phyloP scores from a whole-genome alignment of 2,888 invertebrate species.

The Tipula vernalis region DNA sequence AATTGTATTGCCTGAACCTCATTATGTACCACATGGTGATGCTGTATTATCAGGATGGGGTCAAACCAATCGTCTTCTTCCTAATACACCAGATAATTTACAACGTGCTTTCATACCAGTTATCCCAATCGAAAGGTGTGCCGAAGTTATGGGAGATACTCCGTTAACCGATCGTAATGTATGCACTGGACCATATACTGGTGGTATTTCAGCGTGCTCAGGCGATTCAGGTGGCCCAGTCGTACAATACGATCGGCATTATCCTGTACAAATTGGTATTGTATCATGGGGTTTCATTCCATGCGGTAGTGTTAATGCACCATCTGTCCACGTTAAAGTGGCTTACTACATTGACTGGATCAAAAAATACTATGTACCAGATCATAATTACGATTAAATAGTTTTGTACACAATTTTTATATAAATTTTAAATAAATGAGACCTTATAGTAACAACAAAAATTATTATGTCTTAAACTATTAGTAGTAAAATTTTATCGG shows the following conservation, averaged over 20 bases:
- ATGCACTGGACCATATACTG: constrained; percentile 35
- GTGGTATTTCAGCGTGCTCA: constrained; percentile 36
- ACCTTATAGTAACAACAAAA: too few relatives aligned
- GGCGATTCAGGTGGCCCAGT: constrained; percentile 33
- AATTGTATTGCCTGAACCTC: constrained; percentile 28
- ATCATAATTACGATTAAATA: not conserved
- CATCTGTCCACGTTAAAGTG: constrained; percentile 37
- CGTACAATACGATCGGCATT: constrained; percentile 20
- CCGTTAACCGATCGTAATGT: constrained; percentile 28
- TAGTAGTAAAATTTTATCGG: too few relatives aligned
- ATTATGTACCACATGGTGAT: constrained; percentile 24
- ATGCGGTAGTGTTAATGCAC: constrained; percentile 32
- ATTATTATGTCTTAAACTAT: too few relatives aligned
- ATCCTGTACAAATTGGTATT: constrained; percentile 30
- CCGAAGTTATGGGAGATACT: constrained; percentile 20
- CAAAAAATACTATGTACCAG: not conserved
- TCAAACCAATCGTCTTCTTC: constrained; percentile 18
- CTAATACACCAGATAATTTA: constrained; percentile 22
- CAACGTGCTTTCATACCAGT: constrained; percentile 26
- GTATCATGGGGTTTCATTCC: constrained; percentile 41
- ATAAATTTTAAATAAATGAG: not conserved
- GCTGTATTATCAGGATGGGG: constrained; percentile 38
- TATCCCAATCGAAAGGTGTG: constrained; percentile 23
- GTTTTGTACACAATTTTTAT: not conserved
- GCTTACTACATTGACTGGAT: constrained; percentile 36